A percentile compares a stretch with the other conserved stretches of the same genome.
These are phyloP conservation scores for Globia sparganii DNA, from an alignment of 2,888 invertebrate species.

Conservation along the genomic window DNA sequence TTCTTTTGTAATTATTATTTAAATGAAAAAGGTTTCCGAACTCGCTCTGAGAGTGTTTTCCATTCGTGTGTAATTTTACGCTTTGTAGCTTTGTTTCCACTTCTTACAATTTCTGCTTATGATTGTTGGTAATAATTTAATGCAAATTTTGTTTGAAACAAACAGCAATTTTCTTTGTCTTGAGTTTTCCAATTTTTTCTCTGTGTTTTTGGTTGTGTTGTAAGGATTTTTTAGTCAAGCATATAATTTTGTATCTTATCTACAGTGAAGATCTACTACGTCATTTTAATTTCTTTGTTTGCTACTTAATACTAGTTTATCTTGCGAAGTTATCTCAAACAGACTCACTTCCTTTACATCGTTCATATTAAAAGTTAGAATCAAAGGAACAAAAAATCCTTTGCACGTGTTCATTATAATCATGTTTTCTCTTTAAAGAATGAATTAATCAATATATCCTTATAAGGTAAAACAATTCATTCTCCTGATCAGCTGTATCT, in stretches of 20 bases:
- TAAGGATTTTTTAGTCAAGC: slow-evolving; percentile 24
- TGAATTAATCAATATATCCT: slow-evolving; percentile 26
- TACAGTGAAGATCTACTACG: slow-evolving; percentile 31
- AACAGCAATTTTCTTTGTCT: slow-evolving; percentile 65
- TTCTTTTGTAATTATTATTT: slow-evolving; percentile 36
- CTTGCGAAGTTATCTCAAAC: slow-evolving; percentile 48
- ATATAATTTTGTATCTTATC: slow-evolving; percentile 55
- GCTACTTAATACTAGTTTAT: slow-evolving; percentile 43
- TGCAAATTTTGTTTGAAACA: slow-evolving; percentile 62
- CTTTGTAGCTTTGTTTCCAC: slow-evolving; percentile 60
- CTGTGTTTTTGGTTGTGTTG: slow-evolving; percentile 34
- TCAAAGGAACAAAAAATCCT: slow-evolving; percentile 37
- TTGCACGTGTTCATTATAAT: slow-evolving; percentile 43
- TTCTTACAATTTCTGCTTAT: slow-evolving; percentile 57
- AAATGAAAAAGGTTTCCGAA: slow-evolving; percentile 37
- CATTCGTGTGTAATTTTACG: slow-evolving; percentile 62
- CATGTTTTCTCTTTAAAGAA: slow-evolving; percentile 43
- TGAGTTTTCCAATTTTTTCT: slow-evolving; percentile 47
- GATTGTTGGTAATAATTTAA: slow-evolving; percentile 59
- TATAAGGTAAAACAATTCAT: slow-evolving; percentile 32
- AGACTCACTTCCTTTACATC: slow-evolving; percentile 58
- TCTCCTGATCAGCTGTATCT: slow-evolving; percentile 15
- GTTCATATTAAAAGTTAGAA: slow-evolving; percentile 41
- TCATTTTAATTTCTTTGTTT: slow-evolving; percentile 65
- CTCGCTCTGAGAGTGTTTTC: slow-evolving; percentile 42